A percentile compares a stretch with the other conserved stretches of the same genome.
Conservation (phyloP, 2,113 vertebrate genomes). For the Ondatra zibethicus region DNA sequence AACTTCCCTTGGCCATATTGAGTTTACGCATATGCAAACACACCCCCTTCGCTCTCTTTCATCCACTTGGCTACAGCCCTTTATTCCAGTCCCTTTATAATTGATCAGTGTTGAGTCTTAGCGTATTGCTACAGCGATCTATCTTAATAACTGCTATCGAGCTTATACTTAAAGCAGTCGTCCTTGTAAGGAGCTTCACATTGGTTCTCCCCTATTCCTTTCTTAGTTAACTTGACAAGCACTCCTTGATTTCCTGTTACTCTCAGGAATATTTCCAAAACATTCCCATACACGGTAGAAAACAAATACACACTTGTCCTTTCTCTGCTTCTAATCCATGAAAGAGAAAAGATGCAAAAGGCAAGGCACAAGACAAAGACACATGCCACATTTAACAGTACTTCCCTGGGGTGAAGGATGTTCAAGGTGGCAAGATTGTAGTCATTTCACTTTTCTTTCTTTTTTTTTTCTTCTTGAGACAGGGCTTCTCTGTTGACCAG, state of each 20-base stretch:
- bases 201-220: background rate
- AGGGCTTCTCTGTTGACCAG: background rate
- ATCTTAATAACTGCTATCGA: background rate
- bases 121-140: background rate
- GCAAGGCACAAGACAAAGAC: background rate
- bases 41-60: background rate
- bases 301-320: background rate
- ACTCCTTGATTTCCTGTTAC: background rate
- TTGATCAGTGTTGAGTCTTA: background rate
- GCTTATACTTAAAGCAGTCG: background rate
- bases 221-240: slow-evolving; percentile 1
- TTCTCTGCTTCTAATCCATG: background rate
- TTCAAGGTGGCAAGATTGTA: background rate
- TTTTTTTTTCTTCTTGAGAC: background rate
- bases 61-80: background rate
- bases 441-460: background rate
- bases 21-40: background rate
- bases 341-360: background rate
- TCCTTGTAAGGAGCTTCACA: background rate
- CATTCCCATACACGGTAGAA: background rate
- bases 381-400: background rate
- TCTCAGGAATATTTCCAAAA: background rate
- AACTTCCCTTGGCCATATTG: background rate
- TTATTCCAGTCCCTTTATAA: background rate
- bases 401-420: background rate